These are phyloP conservation scores for Rhabdomys dilectus DNA, from an alignment of 2,113 vertebrate species.

Conservation along the genomic window DNA sequence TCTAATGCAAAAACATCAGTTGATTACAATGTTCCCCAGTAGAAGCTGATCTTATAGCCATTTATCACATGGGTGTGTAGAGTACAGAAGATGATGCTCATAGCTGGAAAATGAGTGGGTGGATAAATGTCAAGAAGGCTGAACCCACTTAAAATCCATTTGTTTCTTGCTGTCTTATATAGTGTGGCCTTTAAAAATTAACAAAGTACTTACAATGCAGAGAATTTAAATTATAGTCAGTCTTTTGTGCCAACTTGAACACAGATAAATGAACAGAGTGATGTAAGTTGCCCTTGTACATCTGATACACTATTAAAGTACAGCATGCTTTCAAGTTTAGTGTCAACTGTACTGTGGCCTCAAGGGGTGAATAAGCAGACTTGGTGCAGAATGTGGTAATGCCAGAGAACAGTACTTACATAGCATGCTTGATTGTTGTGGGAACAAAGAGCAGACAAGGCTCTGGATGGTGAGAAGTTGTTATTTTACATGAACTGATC, in stretches of 20 bases:
- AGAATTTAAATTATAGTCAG: constrained; percentile 10
- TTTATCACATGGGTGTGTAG: not conserved
- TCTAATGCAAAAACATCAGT: not conserved
- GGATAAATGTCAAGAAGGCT: not conserved
- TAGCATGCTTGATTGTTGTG: not conserved
- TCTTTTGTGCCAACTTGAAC: not conserved
- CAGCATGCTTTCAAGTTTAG: not conserved
- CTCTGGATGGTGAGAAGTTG: not conserved
- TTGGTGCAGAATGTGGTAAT: not conserved
- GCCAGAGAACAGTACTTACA: not conserved
- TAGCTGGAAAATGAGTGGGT: not conserved
- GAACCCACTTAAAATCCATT: not conserved
- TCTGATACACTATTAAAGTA: not conserved
- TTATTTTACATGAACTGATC: not conserved
- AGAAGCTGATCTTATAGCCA: not conserved
- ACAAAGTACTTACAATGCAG: not conserved
- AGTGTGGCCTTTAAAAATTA: not conserved
- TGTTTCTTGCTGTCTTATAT: not conserved
- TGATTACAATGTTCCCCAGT: constrained; percentile 12
- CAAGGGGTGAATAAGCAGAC: not conserved
- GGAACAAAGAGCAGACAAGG: not conserved
- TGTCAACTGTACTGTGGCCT: not conserved
- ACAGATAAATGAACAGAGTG: not conserved
- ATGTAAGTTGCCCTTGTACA: not conserved
- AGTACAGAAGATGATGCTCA: not conserved